These are phyloP conservation scores for Melanogrammus aeglefinus DNA, from an alignment of 2,797 vertebrate species.

Conservation along the genomic window DNA sequence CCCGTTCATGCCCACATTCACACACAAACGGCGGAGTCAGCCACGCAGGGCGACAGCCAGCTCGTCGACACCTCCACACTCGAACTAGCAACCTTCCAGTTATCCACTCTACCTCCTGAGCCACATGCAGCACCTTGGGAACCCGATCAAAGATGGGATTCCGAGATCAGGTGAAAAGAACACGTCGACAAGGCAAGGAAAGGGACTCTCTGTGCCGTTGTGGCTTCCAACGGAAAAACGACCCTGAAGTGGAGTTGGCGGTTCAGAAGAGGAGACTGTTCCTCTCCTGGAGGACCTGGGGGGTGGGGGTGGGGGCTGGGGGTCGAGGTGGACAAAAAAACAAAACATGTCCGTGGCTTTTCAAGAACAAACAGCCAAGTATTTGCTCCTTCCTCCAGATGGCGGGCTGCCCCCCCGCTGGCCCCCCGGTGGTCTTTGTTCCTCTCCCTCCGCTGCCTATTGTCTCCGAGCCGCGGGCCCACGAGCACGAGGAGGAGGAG, in stretches of 20 bases:
- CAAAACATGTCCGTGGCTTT: conserved; percentile 50
- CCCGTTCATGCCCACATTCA: too few relatives aligned
- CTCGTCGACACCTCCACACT: too few relatives aligned
- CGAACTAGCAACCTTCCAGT: too few relatives aligned
- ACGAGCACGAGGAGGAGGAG: conserved; percentile 10
- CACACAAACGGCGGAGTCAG: too few relatives aligned
- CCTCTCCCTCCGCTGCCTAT: conserved; percentile 47
- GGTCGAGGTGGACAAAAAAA: conserved; percentile 16
- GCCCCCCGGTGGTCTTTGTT: conserved; percentile 50
- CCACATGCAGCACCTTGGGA: too few relatives aligned
- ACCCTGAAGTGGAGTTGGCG: not conserved
- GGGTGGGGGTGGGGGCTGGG: conserved; percentile 8
- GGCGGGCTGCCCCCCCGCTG: conserved; percentile 44
- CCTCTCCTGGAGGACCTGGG: not conserved
- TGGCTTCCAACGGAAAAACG: conserved; percentile 19
- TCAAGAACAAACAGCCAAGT: conserved; percentile 64
- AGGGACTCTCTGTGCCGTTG: conserved; percentile 12
- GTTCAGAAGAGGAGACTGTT: not conserved
- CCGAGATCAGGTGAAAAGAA: not conserved
- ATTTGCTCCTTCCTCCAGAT: conserved; percentile 71
- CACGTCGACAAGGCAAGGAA: too few relatives aligned
- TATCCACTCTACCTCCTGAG: too few relatives aligned
- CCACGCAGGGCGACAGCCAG: too few relatives aligned
- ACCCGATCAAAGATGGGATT: too few relatives aligned
- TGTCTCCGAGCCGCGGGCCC: conserved; percentile 46